These are phyloP conservation scores for Limonius californicus DNA, from an alignment of 1,140 invertebrate species.

Conservation along the genomic window DNA sequence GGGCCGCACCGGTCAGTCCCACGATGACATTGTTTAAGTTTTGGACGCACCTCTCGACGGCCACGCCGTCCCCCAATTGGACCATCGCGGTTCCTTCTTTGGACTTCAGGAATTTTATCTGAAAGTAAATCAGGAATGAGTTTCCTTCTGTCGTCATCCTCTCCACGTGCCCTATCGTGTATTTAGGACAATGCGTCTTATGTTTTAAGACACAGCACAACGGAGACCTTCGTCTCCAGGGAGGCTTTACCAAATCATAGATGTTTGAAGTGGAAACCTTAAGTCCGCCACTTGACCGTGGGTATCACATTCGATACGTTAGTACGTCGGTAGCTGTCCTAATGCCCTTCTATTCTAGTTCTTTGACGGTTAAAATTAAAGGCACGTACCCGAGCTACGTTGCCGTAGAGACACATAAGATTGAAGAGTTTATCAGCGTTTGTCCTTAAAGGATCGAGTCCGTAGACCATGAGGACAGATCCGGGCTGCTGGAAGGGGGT, in stretches of 20 bases:
- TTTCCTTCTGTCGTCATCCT: too few species aligned
- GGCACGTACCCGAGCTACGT: constrained; percentile 88
- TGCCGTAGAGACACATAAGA: constrained; percentile 97
- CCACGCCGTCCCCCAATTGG: constrained; percentile 94
- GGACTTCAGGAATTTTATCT: constrained; percentile 98
- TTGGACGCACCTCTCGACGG: constrained; percentile 90
- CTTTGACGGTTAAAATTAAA: too few species aligned
- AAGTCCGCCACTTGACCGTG: too few species aligned
- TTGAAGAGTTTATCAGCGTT: constrained; percentile 98
- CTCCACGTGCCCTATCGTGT: too few species aligned
- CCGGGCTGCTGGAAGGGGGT: constrained; percentile 62
- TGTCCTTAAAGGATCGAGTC: constrained; percentile 86
- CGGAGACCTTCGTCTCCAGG: not conserved
- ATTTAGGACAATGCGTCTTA: too few species aligned
- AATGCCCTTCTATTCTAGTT: too few species aligned
- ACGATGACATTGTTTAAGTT: constrained; percentile 92
- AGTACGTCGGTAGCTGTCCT: too few species aligned
- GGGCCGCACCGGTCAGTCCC: constrained; percentile 52
- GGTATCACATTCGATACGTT: too few species aligned
- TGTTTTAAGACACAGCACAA: not conserved
- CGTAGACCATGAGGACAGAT: constrained; percentile 97
- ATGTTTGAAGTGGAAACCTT: too few species aligned
- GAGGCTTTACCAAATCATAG: too few species aligned
- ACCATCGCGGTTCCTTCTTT: constrained; percentile 99
- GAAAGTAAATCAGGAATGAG: too few species aligned